Evolutionary conservation across 2,113 vertebrate species (phyloP), one percentile per base, ranked within the genome.

Genomic region (Lepisosteus oculatus): DNA sequence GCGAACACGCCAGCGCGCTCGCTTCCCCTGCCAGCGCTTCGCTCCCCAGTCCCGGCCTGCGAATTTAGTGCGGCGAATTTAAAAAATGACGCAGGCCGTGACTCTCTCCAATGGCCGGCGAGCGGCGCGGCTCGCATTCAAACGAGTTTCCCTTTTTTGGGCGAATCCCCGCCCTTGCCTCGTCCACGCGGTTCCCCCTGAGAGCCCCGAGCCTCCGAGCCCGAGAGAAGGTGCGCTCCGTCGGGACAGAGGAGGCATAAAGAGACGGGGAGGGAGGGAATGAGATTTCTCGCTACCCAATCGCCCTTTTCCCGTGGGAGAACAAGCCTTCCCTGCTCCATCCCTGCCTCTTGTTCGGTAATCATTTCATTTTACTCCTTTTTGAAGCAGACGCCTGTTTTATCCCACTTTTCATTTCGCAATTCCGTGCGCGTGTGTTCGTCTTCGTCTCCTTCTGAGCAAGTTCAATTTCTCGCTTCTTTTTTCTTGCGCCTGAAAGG

Each of bases 301-400:
- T 90, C 90, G 87, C 86, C 78, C 89, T 76, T 63, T 77, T 78
- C 90, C 88, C 87, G 78, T 78, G 86, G 89, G 89, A 92, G 69
- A 80, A 66, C 84, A 82, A 85, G 83, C 86, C 84, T 87, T 79
- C 83, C 82, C 44, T 82, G 82, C 80, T 81, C 83, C 85, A 83
- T 83, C 89, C 85, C 90, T 90, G 87, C 85, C 87, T 91, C 90
- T 87, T 86, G 85, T 88, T 89, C 83, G 80, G 80, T 91, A 88
- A 91, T 91, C 89, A 89, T 85, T 91, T 88, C 88, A 90, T 90
- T 89, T 89, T 82, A 87, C 85, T 89, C 87, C 86, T 89, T 90
- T 91, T 92, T 93, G 89, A 91, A 92, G 90, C 87, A 69, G 68
- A 78, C 83, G 77, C 79, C 75, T 80, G 78, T 89, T 88, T 92